Evolutionary conservation across 2,797 vertebrate genomes (phyloP), one percentile per base, ranked within the genome.

Genomic region (Crocidura indochinensis): DNA sequence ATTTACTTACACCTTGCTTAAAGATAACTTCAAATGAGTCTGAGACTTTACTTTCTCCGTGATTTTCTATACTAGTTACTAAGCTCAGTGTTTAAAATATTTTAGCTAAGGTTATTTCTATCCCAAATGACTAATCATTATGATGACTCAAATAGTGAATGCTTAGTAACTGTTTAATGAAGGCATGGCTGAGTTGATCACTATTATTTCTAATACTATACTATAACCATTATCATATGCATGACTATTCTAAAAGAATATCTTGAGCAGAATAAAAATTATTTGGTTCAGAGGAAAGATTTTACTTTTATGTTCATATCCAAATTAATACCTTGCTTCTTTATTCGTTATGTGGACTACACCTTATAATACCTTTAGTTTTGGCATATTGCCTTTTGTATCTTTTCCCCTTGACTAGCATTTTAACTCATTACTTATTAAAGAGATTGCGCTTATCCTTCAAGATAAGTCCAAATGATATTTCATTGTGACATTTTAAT

Each of bases 401-500:
- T 49, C 88, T 9, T 56, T 84, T 77, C 74, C 6, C 44, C 22
- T 87, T 14, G 10, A 6, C 19, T 72, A 87, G 38, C 78, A 74
- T 92, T 62, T 19, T 14, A 49, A 31, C 87, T 22, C n/a, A 46
- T 72, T 46, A 29, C 17, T 84, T 7, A 3, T 19, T 78, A 72
- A 87, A 68, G 12, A 64, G 10, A 10, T 75, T 15, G 0, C 22
- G n/a, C 38, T 87, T 65, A 69, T 72, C 31, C 38, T 85, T 93
- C 62, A 56, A 0, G 8, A 64, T 46, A 29, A 14, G 75, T 72
- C 29, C 62, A 71, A 88, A 88, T 68, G 11, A 11, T 10, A 78
- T 73, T 94, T 7, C 44, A 75, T 56, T 80, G 71, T 75, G 47
- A 87, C 81, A 82, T 71, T 92, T 91, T 91, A 91, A 90, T 96